Conservation (phyloP, 2,888 invertebrate genomes). For the Zhuqinia jingwanae region DNA sequence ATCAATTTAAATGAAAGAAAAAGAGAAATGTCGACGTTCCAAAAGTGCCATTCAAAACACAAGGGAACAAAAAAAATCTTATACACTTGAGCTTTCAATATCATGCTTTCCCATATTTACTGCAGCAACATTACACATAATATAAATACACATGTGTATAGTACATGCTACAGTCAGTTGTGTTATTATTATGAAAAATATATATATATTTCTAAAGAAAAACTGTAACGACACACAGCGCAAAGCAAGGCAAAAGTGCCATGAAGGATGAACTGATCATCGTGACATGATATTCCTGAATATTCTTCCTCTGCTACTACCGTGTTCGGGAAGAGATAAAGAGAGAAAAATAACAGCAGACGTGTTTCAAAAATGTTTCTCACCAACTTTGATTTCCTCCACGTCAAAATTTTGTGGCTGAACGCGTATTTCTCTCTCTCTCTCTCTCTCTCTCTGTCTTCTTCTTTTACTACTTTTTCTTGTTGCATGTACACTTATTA, state of each 20-base stretch:
- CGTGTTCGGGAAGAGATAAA: neutral
- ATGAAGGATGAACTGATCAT: no score
- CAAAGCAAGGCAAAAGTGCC: no score
- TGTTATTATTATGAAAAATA: neutral
- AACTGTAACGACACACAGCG: neutral
- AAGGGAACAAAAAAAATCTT: neutral
- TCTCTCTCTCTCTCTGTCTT: neutral
- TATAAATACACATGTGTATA: no score
- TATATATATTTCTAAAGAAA: neutral
- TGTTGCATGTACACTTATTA: no score
- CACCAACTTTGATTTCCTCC: slow-evolving; percentile 34
- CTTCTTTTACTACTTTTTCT: neutral
- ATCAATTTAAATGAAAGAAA: slow-evolving; percentile 35
- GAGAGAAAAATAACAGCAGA: no score
- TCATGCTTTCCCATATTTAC: no score
- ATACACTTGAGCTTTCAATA: slow-evolving; percentile 7
- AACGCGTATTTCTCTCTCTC: neutral
- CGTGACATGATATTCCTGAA: no score
- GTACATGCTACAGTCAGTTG: no score
- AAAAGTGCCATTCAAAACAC: slow-evolving; percentile 25
- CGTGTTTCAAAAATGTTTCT: neutral
- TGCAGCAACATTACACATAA: no score
- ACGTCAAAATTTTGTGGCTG: neutral
- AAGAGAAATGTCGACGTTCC: slow-evolving; percentile 1
- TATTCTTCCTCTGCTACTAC: no score